Evolutionary conservation across 2,797 vertebrate species (phyloP).

Genomic region (Pipistrellus nathusii): DNA sequence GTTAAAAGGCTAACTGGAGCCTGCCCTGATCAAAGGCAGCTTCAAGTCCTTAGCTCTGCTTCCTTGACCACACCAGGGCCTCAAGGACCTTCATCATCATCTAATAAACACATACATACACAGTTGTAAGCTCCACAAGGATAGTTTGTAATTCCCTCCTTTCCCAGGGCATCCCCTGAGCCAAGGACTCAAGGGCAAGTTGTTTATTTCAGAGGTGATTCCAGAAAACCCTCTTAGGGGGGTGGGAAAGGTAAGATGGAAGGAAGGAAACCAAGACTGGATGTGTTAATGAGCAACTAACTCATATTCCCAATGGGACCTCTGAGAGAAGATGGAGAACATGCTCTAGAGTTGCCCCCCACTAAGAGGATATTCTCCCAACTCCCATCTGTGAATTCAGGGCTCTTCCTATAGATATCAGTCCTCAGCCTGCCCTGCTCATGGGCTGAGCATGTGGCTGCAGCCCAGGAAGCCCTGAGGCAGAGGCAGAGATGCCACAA

Average conservation of each 20-base stretch:
- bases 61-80: background rate
- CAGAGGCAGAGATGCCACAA: no score
- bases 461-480: background rate
- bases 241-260: background rate
- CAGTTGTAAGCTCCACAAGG: background rate
- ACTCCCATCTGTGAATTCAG: background rate
- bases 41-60: background rate
- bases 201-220: background rate
- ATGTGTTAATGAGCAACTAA: background rate
- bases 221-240: background rate
- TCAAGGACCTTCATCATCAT: background rate
- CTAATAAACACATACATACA: background rate
- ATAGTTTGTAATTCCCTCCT: background rate
- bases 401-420: background rate
- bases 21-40: background rate
- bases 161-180: background rate
- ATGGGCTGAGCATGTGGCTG: background rate
- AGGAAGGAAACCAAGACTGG: background rate
- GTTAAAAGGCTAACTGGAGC: background rate
- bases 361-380: background rate
- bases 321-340: background rate
- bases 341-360: background rate
- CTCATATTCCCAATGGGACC: background rate
- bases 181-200: background rate
- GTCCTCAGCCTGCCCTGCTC: background rate